Evolutionary conservation across 2,888 invertebrate genomes (phyloP).

Genomic region (Netelia fuscicornis): DNA sequence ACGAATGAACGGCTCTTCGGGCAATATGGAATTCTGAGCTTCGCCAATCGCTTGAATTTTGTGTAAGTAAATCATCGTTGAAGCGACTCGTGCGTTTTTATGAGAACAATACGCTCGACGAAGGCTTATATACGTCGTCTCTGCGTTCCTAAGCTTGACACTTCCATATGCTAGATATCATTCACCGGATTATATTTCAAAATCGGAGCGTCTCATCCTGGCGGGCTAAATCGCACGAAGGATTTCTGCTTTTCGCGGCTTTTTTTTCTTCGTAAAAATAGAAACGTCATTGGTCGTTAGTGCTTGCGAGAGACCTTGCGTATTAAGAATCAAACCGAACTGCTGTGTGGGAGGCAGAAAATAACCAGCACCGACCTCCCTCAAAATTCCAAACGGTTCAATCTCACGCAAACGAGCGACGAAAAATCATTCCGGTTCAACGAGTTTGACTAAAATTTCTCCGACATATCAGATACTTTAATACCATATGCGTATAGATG

Average conservation of each 20-base stretch:
- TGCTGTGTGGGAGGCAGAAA: slow-evolving; percentile 49
- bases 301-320: slow-evolving; percentile 48
- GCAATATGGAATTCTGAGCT: slow-evolving; percentile 63
- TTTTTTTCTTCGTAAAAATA: slow-evolving; percentile 75
- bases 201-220: slow-evolving; percentile 1
- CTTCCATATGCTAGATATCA: background rate
- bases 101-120: background rate
- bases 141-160: background rate
- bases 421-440: background rate
- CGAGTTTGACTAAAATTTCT: background rate
- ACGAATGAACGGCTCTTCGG: slow-evolving; percentile 26
- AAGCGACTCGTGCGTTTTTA: background rate
- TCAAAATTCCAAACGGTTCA: slow-evolving; percentile 49
- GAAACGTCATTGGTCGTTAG: slow-evolving; percentile 69
- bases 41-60: slow-evolving; percentile 48
- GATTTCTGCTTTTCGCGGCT: slow-evolving; percentile 21
- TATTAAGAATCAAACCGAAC: slow-evolving; percentile 20
- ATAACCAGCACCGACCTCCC: slow-evolving; percentile 61
- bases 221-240: slow-evolving; percentile 11
- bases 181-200: background rate
- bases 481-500: background rate
- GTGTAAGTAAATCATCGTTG: slow-evolving; percentile 57
- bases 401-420: slow-evolving; percentile 27
- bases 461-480: slow-evolving; percentile 2
- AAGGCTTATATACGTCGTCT: background rate